Percentiles rank a stretch among this genome's conserved stretches.
Evolutionary conservation across 2,113 vertebrate species (phyloP).

Genomic region (Sylvicapra grimmia): DNA sequence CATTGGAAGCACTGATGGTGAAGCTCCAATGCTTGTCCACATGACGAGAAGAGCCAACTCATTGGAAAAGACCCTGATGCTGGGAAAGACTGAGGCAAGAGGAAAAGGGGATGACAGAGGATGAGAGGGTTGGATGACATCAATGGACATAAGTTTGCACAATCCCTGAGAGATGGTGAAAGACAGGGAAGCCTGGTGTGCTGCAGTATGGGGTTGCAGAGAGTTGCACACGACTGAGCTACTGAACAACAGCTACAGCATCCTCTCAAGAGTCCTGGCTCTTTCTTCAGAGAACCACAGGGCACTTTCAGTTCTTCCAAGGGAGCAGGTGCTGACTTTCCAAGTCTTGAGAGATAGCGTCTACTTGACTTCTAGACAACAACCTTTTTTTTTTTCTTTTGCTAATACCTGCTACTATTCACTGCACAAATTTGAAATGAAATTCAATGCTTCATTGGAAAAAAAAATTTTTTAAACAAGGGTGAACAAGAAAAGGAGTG

Average conservation of each 20-base stretch:
- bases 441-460: neutral
- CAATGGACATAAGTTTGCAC: neutral
- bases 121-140: neutral
- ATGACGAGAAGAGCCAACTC: neutral
- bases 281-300: neutral
- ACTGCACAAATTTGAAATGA: neutral
- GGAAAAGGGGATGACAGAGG: neutral
- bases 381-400: neutral
- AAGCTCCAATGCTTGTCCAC: neutral
- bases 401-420: neutral
- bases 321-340: neutral
- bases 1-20: neutral
- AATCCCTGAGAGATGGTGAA: neutral
- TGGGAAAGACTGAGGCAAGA: neutral
- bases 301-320: neutral
- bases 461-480: neutral
- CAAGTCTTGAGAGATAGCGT: neutral
- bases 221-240: neutral
- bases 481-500: neutral
- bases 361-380: neutral
- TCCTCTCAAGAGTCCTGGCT: neutral
- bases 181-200: neutral
- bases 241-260: neutral
- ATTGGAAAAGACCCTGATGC: neutral
- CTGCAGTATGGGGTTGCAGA: neutral